Evolutionary conservation across 2,888 invertebrate species (phyloP), one percentile per base, ranked within the genome.

Genomic region (Nasonovia ribisnigri): DNA sequence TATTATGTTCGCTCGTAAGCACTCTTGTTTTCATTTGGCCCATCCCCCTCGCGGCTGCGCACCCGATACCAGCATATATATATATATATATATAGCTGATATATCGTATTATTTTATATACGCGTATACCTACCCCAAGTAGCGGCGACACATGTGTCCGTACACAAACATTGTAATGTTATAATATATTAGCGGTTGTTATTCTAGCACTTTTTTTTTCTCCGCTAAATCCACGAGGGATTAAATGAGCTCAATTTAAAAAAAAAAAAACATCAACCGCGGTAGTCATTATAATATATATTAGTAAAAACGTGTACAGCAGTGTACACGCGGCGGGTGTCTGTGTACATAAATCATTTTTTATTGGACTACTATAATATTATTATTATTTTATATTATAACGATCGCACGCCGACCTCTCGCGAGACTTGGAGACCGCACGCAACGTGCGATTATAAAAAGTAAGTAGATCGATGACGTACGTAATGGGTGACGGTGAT

Each of bases 81-180:
- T 1, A 57, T 57, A 3, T 57, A 57, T 26, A 2, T 51, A 20
- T 51, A 16, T 10, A 48, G 46, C 46, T 46, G 13, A 16, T 51
- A 51, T 89, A 89, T 57, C 13, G 36, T 77, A 77, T 77, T 36
- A 77, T 77, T 77, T 77, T 77, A 20, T 77, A 77, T 20, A 57
- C 5, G 5, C 3, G 20, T 36, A 16, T 77, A 77, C 13, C 20
- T 89, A 42, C 88, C 88, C 86, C 51, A 11, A 60, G 60, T n/a
- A 88, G 36, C 29, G 43, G 29, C 29, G 43, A 92, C 92, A 60
- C 87, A 60, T 48, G 60, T 60, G 92, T 88, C 51, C 87, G n/a
- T 88, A 92, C 92, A 87, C 26, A 87, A 92, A 92, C 92, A 87
- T 60, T 77, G 51, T 77, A 77, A 77, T 77, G 36, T 77, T 36